These are phyloP conservation scores for Griposia aprilina DNA, from an alignment of 2,888 invertebrate genomes.

Conservation along the genomic window DNA sequence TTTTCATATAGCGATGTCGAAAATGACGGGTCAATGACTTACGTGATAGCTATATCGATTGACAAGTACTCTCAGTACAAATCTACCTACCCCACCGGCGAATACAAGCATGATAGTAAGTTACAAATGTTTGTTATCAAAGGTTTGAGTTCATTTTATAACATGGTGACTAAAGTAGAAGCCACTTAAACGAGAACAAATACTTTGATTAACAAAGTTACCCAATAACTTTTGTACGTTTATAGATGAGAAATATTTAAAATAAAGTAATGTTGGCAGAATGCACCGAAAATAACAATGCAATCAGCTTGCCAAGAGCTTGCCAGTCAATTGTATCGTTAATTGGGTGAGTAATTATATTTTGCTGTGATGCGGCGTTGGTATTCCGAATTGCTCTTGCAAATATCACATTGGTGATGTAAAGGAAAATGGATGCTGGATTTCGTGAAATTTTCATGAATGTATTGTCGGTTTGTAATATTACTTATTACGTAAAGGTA, in stretches of 20 bases:
- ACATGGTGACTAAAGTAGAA: background rate
- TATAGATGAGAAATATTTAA: slow-evolving; percentile 32
- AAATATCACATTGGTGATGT: slow-evolving; percentile 28
- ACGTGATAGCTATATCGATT: too few relatives aligned
- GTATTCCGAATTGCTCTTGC: slow-evolving; percentile 38
- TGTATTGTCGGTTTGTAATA: background rate
- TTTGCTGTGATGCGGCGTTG: slow-evolving; percentile 35
- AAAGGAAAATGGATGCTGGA: slow-evolving; percentile 27
- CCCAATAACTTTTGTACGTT: slow-evolving; percentile 4
- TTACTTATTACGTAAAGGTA: background rate
- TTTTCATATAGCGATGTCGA: too few relatives aligned
- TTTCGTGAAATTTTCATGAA: background rate
- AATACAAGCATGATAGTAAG: too few relatives aligned
- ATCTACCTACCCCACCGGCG: too few relatives aligned
- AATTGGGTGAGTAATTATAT: slow-evolving; percentile 61
- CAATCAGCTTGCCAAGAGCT: slow-evolving; percentile 46
- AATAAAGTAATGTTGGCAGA: slow-evolving; percentile 35
- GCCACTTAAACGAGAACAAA: background rate
- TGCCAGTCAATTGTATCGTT: slow-evolving; percentile 26
- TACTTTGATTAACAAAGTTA: background rate
- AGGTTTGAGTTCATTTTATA: background rate
- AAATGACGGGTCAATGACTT: too few relatives aligned
- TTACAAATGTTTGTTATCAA: too few relatives aligned
- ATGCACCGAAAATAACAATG: slow-evolving; percentile 44
- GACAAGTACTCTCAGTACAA: too few relatives aligned